Conservation (phyloP, 1,140 invertebrate species). For the Drosophila lini region DNA sequence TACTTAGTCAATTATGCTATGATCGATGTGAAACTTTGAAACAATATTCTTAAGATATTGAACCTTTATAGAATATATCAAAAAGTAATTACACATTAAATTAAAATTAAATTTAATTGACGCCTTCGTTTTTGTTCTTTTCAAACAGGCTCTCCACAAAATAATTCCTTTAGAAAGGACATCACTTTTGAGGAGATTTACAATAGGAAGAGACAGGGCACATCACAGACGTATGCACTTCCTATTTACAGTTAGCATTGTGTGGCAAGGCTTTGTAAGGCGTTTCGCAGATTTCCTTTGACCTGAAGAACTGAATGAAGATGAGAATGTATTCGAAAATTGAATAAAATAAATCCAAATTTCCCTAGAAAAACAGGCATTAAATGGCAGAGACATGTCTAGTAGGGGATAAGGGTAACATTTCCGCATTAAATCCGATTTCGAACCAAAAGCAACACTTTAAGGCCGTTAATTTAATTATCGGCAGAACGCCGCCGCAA, state of each 20-base stretch:
- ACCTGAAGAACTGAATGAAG: not conserved
- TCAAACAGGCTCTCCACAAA: not conserved
- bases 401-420: not conserved
- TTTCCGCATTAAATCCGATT: constrained; percentile 24
- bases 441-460: constrained; percentile 43
- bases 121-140: not conserved
- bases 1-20: too few species aligned
- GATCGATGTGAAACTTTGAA: too few species aligned
- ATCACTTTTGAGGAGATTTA: constrained; percentile 1
- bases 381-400: not conserved
- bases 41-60: too few species aligned
- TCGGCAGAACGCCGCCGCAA: constrained; percentile 43
- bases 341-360: constrained; percentile 56
- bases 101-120: not conserved
- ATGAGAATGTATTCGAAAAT: constrained; percentile 7
- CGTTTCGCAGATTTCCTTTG: constrained; percentile 43
- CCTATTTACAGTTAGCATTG: constrained; percentile 14
- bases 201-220: constrained; percentile 18
- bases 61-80: too few species aligned
- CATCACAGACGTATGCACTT: not conserved
- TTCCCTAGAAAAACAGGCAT: constrained; percentile 10
- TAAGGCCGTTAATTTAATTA: constrained; percentile 74
- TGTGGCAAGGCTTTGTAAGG: constrained; percentile 46
- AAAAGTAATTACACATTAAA: too few species aligned
- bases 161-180: not conserved